Conservation (phyloP, 2,888 invertebrate genomes). For the Linyphia triangularis region DNA sequence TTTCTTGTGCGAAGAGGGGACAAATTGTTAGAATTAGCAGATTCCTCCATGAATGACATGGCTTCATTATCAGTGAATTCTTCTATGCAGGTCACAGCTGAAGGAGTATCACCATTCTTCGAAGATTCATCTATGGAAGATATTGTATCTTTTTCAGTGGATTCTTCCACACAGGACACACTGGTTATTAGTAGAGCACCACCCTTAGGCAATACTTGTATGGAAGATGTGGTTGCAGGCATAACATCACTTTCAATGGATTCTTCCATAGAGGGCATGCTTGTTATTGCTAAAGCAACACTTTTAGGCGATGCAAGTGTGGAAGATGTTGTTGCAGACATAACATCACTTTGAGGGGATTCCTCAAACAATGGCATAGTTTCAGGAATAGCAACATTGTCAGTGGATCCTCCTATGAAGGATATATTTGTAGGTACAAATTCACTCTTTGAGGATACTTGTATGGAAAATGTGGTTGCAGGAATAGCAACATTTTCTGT, state of each 20-base stretch:
- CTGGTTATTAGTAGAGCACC: background rate
- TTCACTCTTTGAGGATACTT: background rate
- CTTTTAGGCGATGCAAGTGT: background rate
- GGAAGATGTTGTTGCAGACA: too few relatives aligned
- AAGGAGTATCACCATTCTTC: background rate
- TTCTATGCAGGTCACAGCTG: background rate
- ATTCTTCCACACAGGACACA: background rate
- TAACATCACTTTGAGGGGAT: background rate
- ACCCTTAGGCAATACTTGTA: background rate
- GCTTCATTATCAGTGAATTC: background rate
- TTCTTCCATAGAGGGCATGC: background rate
- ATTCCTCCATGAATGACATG: background rate
- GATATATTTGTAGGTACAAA: background rate
- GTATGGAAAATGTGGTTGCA: too few relatives aligned
- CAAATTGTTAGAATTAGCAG: background rate
- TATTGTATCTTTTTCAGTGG: background rate
- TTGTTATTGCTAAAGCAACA: background rate
- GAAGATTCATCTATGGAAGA: background rate
- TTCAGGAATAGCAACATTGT: background rate
- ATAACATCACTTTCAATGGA: constrained; percentile 2
- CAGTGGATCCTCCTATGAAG: background rate
- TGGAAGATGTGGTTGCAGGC: background rate
- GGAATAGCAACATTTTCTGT: background rate
- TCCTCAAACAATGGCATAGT: background rate
- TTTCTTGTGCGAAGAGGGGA: background rate